Base-by-base conservation (phyloP, 1,140 invertebrate genomes). In the Physella acuta region DNA sequence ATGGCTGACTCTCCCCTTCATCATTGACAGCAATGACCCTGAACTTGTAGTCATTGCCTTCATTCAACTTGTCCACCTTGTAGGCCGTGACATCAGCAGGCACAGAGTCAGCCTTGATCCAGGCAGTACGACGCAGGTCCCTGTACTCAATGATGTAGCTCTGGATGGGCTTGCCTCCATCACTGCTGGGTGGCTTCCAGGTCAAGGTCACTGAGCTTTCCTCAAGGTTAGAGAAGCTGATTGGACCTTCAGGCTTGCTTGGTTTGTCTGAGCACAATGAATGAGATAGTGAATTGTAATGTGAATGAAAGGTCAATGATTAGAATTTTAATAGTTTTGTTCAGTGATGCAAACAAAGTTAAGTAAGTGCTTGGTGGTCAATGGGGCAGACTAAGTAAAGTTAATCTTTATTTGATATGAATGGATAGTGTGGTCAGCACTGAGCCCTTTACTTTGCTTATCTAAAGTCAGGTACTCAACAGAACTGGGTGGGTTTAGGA, bases 1-100 rank as follows among this genome's bases (percentile, higher is more conserved):
- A 92, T 0, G 95, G 96, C 84, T 97, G 94, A 70, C 95, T 92
- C 68, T 90, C 90, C 33, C 96, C 97, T 34, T 92, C 95, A 81
- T 96, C 95, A 85, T 99, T 99, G 0, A 98, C 91, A 31, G 97
- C 97, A 82, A 94, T 92, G 0, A 99, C 90, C 67, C 97, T 89
- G 87, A 99, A 99, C 83, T 96, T 92, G 81, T 98, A 98, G 84
- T 97, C 94, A 79, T 95, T 92, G 31, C 93, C 94, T 85, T 98
- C 94, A 2, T 89, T 91, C 11, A 99, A 87, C 72, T 93, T 91
- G 0, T 93, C 91, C 33, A 98, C 91, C 77, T 85, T 90, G 72
- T 77, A 81, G 64, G 70, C 68, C 24, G 77, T 74, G 26, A 63
- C 72, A 28, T 78, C 79, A 30, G 65, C 63, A 26, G 67, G 65